Base-by-base conservation (phyloP, 2,888 invertebrate genomes). In the Ditylenchus weischeri region DNA sequence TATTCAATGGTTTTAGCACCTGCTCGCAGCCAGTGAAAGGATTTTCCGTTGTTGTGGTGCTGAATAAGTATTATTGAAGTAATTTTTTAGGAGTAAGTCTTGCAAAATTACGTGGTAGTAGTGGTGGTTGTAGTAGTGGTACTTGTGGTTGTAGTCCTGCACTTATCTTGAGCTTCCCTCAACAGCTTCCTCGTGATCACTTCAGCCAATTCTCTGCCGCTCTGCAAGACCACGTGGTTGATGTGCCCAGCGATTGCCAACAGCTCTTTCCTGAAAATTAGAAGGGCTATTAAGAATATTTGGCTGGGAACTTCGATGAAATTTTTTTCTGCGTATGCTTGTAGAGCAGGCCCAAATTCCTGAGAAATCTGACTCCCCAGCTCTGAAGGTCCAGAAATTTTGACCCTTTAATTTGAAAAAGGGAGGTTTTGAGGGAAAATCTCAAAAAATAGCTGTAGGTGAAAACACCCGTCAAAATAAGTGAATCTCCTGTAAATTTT, bases 221-320 rank as follows among this genome's bases (percentile, higher is more conserved):
- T 72, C 68, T 81, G 79, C 71, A 77, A 71, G 23, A 81, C 78
- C 35, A 81, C 80, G 66, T 80, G 79, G 59, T 81, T 78, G 66
- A 76, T 74, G 61, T 79, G 75, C 50, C 79, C 79, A 58, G 79
- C 78, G 65, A 81, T 81, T 60, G 76, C 76, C 68, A 78, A 59
- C 57, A 81, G 70, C 63, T 81, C 79, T 63, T 76, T 66, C 62
- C 81, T 81, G 66, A 29, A 80, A 73, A 29, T 43, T 43, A 10
- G 3, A 15, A 8, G 3, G 15, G 11, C 8, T 43, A 13, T 43
- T 43, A 6, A 10, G 11, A 43, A 2, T 43, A 43, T 43, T 43
- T 43, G n/a, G n/a, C n/a, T n/a, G n/a, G n/a, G n/a, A n/a, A n/a
- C n/a, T n/a, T n/a, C n/a, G n/a, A n/a, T n/a, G n/a, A n/a, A n/a